Evolutionary conservation across 2,888 invertebrate genomes (phyloP), one percentile per base, ranked within the genome.

Genomic region (Zygaena filipendulae): DNA sequence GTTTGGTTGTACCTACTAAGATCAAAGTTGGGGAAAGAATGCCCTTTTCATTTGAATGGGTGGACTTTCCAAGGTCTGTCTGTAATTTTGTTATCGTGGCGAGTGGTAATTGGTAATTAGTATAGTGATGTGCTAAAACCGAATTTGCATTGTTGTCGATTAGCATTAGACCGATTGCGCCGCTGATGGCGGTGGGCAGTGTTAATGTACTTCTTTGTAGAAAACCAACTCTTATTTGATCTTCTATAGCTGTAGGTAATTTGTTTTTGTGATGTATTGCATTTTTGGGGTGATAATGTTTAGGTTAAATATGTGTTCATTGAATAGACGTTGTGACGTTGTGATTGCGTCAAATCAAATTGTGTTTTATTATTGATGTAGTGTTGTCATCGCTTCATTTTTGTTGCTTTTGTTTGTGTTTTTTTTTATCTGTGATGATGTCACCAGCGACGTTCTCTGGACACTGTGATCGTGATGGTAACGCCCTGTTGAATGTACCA

Each of bases 81-180:
- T n/a, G n/a, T 34, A 34, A 34, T 38, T 23, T 33, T 24, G 32
- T 33, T 50, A 55, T 57, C 45, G 47, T 39, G 45, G 43, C 47
- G 42, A 49, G 53, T 59, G 53, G 55, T 67, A 63, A 67, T 72
- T 67, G 62, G 57, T 62, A 47, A 64, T 74, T 72, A 72, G 67
- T 62, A 63, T 48, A n/a, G n/a, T 50, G 54, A 67, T 48, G 63
- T 68, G 71, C 69, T 71, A 69, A 74, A 70, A 72, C 59, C 43
- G 47, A 60, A 52, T 63, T 52, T 48, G 51, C 56, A 43, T 53
- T 43, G 42, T 49, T 48, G 48, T 60, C 63, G 59, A 64, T 69
- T 67, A 68, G 61, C 62, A 50, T 58, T 45, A 47, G 52, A 59
- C 61, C 59, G 62, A 67, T 63, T 60, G 59, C 53, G 58, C 50